phyloP scores from a whole-genome alignment of 2,797 vertebrate genomes.

The Cuniculus paca region DNA sequence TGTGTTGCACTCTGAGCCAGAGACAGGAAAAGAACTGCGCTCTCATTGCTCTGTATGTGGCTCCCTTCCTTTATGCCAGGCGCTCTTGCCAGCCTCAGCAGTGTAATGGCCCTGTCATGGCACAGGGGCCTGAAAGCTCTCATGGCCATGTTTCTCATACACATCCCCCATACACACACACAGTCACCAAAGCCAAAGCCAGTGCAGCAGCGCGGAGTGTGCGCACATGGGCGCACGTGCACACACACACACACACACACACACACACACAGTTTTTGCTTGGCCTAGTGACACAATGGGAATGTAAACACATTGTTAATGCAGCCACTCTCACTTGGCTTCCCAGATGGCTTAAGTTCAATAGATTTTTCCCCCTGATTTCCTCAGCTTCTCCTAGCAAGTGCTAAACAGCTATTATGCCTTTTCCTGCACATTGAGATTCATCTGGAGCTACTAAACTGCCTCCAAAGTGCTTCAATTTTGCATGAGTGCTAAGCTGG shows the following conservation, averaged over 20 bases:
- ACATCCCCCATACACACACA: not conserved
- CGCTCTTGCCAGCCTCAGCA: slow-evolving; percentile 54
- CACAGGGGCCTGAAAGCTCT: slow-evolving; percentile 62
- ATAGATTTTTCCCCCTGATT: slow-evolving; percentile 84
- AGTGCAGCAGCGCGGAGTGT: not conserved
- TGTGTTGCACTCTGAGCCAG: not conserved
- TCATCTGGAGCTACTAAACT: slow-evolving; percentile 89
- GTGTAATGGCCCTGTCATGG: not conserved
- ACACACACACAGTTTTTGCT: slow-evolving; percentile 41
- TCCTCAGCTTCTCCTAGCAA: slow-evolving; percentile 85
- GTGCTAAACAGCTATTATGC: slow-evolving; percentile 87
- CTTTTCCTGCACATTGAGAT: slow-evolving; percentile 87
- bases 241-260: not conserved
- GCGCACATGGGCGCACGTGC: not conserved
- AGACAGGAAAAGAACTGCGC: not conserved
- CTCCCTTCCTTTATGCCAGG: not conserved
- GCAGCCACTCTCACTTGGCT: slow-evolving; percentile 76
- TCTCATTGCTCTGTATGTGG: not conserved
- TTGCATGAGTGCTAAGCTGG: slow-evolving; percentile 94
- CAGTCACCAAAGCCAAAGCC: not conserved
- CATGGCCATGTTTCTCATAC: slow-evolving; percentile 2
- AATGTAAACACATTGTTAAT: slow-evolving; percentile 84
- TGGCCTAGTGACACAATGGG: slow-evolving; percentile 59
- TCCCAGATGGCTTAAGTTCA: slow-evolving; percentile 87
- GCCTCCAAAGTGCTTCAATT: slow-evolving; percentile 92